These are phyloP conservation scores for Telenomus remus DNA, from an alignment of 1,140 invertebrate species.

Conservation along the genomic window DNA sequence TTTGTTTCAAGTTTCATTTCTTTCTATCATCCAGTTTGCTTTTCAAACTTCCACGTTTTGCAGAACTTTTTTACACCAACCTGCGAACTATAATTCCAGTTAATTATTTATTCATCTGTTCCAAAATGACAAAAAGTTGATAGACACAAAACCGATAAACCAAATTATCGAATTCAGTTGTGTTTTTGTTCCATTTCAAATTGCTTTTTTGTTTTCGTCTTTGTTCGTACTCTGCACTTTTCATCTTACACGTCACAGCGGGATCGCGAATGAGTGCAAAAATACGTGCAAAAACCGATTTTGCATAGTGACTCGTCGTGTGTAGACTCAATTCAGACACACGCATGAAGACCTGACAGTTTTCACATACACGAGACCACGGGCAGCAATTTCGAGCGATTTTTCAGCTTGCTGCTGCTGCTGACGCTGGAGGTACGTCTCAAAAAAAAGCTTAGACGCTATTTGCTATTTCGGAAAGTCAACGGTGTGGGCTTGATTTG, in stretches of 20 bases:
- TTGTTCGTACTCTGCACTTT: conserved; percentile 63
- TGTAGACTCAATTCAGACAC: conserved; percentile 56
- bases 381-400: conserved; percentile 69
- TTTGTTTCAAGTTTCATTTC: conserved; percentile 8
- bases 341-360: conserved; percentile 70
- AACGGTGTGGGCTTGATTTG: conserved; percentile 14
- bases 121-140: too few relatives aligned
- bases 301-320: background rate
- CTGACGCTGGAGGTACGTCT: conserved; percentile 73
- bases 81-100: too few relatives aligned
- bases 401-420: conserved; percentile 70
- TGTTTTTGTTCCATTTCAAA: conserved; percentile 41
- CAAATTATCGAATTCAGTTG: too few relatives aligned
- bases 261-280: conserved; percentile 21
- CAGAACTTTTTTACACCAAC: background rate
- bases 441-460: conserved; percentile 67
- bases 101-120: too few relatives aligned
- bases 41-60: conserved; percentile 17
- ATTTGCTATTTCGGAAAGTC: conserved; percentile 58
- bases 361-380: conserved; percentile 67
- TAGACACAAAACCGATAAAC: too few relatives aligned
- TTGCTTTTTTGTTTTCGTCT: conserved; percentile 69
- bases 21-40: conserved; percentile 2
- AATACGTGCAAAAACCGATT: conserved; percentile 3
- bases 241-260: conserved; percentile 44